A percentile compares a stretch with the other conserved stretches of the same genome.
Conservation (phyloP, 2,113 vertebrate species). For the Cranoglanis bouderius region DNA sequence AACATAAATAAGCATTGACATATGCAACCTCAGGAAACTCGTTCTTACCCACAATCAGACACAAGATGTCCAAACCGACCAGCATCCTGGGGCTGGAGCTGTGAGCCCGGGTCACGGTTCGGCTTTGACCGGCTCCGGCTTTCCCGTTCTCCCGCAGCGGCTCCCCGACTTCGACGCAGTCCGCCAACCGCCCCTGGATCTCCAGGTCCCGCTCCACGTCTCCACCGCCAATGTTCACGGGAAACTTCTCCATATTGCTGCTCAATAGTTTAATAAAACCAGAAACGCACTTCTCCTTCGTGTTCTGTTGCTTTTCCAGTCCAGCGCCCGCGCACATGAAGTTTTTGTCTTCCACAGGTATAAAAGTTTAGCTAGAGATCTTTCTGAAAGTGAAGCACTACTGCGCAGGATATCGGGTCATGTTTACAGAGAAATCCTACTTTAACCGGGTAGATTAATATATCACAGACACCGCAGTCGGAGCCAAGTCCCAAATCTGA, state of each 20-base stretch:
- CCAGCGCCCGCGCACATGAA: neutral
- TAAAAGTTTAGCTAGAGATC: neutral
- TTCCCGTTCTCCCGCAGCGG: slow-evolving; percentile 70
- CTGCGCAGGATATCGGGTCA: neutral
- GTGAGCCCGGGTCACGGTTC: slow-evolving; percentile 56
- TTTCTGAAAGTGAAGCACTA: neutral
- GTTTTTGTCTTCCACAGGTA: neutral
- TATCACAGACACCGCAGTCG: neutral
- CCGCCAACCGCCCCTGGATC: slow-evolving; percentile 70
- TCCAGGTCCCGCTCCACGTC: slow-evolving; percentile 68
- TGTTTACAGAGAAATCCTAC: neutral
- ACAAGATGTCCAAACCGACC: slow-evolving; percentile 76
- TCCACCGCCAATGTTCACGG: slow-evolving; percentile 59
- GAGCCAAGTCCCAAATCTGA: neutral
- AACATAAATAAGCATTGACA: neutral
- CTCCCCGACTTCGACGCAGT: slow-evolving; percentile 65
- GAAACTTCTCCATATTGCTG: slow-evolving; percentile 70
- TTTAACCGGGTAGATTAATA: neutral
- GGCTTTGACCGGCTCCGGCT: slow-evolving; percentile 52
- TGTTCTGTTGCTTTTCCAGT: neutral
- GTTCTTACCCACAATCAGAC: slow-evolving; percentile 73
- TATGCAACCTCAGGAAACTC: neutral
- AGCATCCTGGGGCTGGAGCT: slow-evolving; percentile 75
- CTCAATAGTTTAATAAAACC: neutral
- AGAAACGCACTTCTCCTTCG: neutral